phyloP scores from a whole-genome alignment of 2,888 invertebrate genomes.

The Gandaritis pyraliata region DNA sequence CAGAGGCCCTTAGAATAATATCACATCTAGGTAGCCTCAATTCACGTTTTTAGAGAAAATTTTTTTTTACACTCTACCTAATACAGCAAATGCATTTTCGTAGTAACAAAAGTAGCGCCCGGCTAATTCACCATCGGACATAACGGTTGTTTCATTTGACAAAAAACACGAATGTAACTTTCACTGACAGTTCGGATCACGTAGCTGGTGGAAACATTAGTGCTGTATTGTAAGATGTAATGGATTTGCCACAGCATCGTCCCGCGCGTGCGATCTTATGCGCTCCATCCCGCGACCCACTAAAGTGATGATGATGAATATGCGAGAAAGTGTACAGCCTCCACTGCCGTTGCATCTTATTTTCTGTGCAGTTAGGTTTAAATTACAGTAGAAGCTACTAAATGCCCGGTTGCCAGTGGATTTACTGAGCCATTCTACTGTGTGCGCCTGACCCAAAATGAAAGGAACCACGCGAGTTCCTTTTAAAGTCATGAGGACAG shows the following conservation, averaged over 20 bases:
- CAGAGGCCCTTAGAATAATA: too few species aligned
- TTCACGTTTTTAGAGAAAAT: too few species aligned
- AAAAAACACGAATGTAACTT: constrained; percentile 65
- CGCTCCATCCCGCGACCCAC: constrained; percentile 66
- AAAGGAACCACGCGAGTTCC: constrained; percentile 38
- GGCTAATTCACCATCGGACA: constrained; percentile 33
- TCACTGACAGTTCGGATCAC: constrained; percentile 67
- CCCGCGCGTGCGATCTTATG: constrained; percentile 50
- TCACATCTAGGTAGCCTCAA: too few species aligned
- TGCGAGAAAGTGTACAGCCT: constrained; percentile 66
- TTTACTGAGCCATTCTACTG: constrained; percentile 54
- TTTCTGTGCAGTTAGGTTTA: constrained; percentile 30
- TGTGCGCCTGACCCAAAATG: constrained; percentile 48
- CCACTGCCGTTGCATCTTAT: constrained; percentile 37
- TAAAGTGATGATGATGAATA: constrained; percentile 71
- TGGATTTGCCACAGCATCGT: constrained; percentile 57
- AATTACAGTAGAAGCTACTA: constrained; percentile 39
- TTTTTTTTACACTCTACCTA: too few species aligned
- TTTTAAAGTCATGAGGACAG: constrained; percentile 31
- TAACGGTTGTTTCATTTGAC: constrained; percentile 60
- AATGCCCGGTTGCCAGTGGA: constrained; percentile 50
- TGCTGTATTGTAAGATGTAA: constrained; percentile 62
- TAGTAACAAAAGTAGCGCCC: constrained; percentile 27
- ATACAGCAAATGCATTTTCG: constrained; percentile 23
- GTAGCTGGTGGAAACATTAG: constrained; percentile 60